A percentile compares a stretch with the other conserved stretches of the same genome.
Conservation (phyloP, 2,797 vertebrate genomes). For the Perodicticus potto region DNA sequence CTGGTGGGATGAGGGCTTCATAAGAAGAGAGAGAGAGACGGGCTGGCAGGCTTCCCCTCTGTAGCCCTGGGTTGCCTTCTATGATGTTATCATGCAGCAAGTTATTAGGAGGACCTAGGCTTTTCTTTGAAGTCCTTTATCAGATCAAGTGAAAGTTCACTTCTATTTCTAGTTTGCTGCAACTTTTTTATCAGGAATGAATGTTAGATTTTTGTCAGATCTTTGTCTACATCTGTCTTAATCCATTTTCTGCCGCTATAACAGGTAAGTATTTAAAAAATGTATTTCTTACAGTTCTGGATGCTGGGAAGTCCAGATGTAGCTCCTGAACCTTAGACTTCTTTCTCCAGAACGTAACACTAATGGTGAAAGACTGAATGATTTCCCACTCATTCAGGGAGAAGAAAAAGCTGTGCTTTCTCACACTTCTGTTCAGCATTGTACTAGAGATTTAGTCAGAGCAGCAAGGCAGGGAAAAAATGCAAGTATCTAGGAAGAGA, state of each 20-base stretch:
- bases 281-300: too few relatives aligned
- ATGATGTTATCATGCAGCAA: not conserved
- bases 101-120: not conserved
- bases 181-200: too few relatives aligned
- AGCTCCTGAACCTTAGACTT: not conserved
- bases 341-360: not conserved
- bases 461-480: not conserved
- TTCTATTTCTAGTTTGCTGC: too few relatives aligned
- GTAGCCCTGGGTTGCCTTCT: not conserved
- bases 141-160: too few relatives aligned
- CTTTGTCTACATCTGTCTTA: too few relatives aligned
- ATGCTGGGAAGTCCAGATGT: too few relatives aligned
- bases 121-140: too few relatives aligned
- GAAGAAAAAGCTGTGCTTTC: conserved; percentile 19
- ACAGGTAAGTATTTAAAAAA: too few relatives aligned
- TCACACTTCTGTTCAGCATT: not conserved
- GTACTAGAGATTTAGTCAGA: not conserved
- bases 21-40: not conserved
- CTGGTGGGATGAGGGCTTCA: not conserved
- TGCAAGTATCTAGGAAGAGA: not conserved
- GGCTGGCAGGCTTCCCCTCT: not conserved
- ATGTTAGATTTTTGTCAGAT: too few relatives aligned
- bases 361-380: not conserved
- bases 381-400: not conserved
- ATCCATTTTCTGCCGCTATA: too few relatives aligned